These are phyloP conservation scores for Montipora cactus DNA, from an alignment of 64 coral and sea anemone species.

Conservation along the genomic window DNA sequence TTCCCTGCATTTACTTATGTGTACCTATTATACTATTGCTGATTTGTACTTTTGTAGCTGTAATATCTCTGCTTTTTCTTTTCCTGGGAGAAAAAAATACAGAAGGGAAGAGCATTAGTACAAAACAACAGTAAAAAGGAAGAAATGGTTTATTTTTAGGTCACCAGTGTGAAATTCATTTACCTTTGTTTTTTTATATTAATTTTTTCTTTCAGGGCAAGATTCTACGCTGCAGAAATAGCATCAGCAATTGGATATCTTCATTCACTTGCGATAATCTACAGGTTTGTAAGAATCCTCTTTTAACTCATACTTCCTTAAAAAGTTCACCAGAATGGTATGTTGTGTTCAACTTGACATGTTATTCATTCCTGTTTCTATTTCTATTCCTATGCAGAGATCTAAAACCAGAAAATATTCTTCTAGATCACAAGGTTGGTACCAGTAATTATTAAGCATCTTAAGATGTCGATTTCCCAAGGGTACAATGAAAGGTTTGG, in stretches of 20 bases:
- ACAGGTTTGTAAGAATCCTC: conserved; percentile 47
- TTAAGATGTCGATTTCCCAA: background rate
- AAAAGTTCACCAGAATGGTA: too few relatives aligned
- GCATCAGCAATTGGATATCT: conserved; percentile 98
- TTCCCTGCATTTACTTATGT: too few relatives aligned
- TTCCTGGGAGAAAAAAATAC: too few relatives aligned
- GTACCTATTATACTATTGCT: too few relatives aligned
- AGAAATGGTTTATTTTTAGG: too few relatives aligned
- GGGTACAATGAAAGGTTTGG: too few relatives aligned
- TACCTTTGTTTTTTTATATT: background rate
- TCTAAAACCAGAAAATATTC: conserved; percentile 98
- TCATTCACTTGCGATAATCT: conserved; percentile 93
- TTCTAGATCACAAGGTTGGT: conserved; percentile 95
- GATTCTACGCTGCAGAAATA: conserved; percentile 99
- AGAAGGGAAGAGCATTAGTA: too few relatives aligned
- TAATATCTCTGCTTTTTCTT: too few relatives aligned
- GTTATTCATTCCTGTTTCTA: background rate
- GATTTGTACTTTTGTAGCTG: too few relatives aligned
- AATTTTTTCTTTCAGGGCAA: conserved; percentile 66
- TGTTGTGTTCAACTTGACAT: too few relatives aligned
- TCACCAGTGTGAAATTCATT: background rate
- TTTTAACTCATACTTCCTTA: background rate
- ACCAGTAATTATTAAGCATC: background rate
- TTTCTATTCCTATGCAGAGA: conserved; percentile 47
- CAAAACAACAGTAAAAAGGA: too few relatives aligned